Evolutionary conservation across 2,797 vertebrate species (phyloP).

Genomic region (Phrynocephalus vlangalii): DNA sequence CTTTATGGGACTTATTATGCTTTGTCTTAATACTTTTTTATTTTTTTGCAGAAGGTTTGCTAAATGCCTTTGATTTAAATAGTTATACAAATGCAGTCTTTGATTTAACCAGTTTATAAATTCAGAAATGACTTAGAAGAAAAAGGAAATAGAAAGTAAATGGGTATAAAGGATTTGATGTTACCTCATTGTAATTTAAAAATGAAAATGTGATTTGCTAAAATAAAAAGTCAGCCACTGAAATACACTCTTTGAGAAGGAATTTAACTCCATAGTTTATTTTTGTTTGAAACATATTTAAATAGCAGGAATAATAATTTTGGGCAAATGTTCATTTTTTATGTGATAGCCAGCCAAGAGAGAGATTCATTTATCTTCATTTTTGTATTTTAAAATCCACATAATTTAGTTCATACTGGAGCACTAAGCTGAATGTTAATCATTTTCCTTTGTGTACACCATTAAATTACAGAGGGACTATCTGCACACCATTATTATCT

Average conservation of each 20-base stretch:
- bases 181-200: constrained; percentile 62
- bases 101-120: constrained; percentile 66
- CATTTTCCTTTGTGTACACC: constrained; percentile 65
- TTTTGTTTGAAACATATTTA: constrained; percentile 64
- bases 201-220: constrained; percentile 34
- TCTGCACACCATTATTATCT: background rate
- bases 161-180: constrained; percentile 59
- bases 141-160: constrained; percentile 54
- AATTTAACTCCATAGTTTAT: constrained; percentile 58
- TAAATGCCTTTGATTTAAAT: constrained; percentile 20
- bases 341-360: constrained; percentile 64
- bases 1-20: background rate
- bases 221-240: constrained; percentile 55
- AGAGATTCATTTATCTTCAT: constrained; percentile 74
- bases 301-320: constrained; percentile 65
- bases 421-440: constrained; percentile 66
- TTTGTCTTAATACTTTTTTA: constrained; percentile 5
- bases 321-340: constrained; percentile 71
- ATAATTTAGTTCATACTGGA: constrained; percentile 70
- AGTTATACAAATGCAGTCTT: constrained; percentile 36
- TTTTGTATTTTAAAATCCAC: constrained; percentile 72
- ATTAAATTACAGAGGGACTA: constrained; percentile 62
- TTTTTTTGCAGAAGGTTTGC: constrained; percentile 1
- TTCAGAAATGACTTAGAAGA: constrained; percentile 63
- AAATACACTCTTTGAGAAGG: constrained; percentile 54